Evolutionary conservation across 2,797 vertebrate species (phyloP).

Genomic region (Myotis pilosus): DNA sequence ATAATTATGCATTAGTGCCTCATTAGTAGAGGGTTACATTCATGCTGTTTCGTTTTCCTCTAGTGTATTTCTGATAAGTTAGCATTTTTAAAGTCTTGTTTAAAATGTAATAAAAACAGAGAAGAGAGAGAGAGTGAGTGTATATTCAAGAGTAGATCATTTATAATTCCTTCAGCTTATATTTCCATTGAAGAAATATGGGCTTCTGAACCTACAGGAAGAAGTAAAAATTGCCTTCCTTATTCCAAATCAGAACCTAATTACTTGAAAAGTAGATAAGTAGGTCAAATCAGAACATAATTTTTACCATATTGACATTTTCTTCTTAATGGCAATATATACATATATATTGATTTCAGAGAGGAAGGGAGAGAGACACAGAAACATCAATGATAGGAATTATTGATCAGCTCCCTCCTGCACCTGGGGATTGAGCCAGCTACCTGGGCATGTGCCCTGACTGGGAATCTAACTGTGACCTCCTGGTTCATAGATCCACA

Average conservation of each 20-base stretch:
- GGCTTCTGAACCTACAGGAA: constrained; percentile 23
- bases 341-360: background rate
- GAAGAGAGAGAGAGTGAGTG: constrained; percentile 2
- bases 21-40: constrained; percentile 86
- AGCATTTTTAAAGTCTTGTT: constrained; percentile 83
- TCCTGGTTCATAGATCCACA: no score
- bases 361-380: no score
- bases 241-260: constrained; percentile 13
- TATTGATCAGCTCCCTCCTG: no score
- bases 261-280: constrained; percentile 12
- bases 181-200: constrained; percentile 32
- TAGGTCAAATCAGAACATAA: background rate
- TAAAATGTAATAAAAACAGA: constrained; percentile 78
- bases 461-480: no score
- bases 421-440: no score
- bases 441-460: no score
- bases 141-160: constrained; percentile 42
- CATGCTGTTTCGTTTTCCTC: constrained; percentile 83
- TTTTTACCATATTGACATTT: background rate
- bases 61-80: constrained; percentile 85
- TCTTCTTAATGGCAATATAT: background rate
- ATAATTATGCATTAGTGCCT: constrained; percentile 88
- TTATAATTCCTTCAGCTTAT: constrained; percentile 72
- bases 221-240: constrained; percentile 19
- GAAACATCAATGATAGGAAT: no score